Evolutionary conservation across 2,797 vertebrate genomes (phyloP).

Genomic region (Natrix natrix): DNA sequence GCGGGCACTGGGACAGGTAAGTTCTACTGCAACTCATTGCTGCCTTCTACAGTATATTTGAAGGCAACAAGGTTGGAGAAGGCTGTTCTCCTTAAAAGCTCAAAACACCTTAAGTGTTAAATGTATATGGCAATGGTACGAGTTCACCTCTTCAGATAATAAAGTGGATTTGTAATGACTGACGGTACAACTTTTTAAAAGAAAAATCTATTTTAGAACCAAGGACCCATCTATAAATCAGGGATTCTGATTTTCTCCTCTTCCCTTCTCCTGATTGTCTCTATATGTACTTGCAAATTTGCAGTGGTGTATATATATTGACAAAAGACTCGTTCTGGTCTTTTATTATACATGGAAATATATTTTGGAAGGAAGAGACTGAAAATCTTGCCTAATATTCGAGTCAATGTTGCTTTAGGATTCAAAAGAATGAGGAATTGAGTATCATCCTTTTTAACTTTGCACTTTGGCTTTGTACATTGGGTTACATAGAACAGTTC

Average conservation of each 20-base stretch:
- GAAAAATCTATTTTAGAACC: not conserved
- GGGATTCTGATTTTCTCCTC: not conserved
- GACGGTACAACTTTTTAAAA: not conserved
- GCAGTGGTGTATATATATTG: not conserved
- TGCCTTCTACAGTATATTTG: not conserved
- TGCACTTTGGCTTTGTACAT: not conserved
- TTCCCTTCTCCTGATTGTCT: not conserved
- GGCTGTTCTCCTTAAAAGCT: not conserved
- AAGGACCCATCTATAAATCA: not conserved
- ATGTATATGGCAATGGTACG: not conserved
- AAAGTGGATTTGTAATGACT: slow-evolving; percentile 4
- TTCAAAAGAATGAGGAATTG: not conserved
- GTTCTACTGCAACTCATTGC: not conserved
- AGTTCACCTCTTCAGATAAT: not conserved
- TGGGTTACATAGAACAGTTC: not conserved
- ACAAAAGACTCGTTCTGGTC: accelerated
- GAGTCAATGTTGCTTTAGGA: accelerated
- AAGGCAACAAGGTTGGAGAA: not conserved
- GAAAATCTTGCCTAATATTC: not conserved
- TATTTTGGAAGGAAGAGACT: not conserved
- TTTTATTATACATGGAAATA: not conserved
- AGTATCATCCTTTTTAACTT: not conserved
- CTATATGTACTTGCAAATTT: not conserved
- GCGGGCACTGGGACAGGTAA: not conserved
- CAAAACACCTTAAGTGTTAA: not conserved